phyloP scores from a whole-genome alignment of 2,888 invertebrate species.

The Nephrotoma appendiculata region DNA sequence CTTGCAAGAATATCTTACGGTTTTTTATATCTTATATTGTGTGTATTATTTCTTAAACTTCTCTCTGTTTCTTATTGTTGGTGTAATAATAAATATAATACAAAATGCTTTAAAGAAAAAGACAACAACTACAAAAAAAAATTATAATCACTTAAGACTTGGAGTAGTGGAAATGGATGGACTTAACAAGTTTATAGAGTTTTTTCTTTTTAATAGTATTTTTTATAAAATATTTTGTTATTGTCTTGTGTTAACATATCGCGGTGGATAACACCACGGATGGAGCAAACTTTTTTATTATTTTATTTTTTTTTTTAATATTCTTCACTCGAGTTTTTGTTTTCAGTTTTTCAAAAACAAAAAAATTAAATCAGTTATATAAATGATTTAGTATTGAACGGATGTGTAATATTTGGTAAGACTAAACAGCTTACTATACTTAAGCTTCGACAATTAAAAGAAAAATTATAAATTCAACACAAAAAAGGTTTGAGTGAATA shows the following conservation, averaged over 20 bases:
- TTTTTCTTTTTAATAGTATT: background rate
- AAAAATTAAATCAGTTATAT: conserved; percentile 1
- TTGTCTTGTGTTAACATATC: background rate
- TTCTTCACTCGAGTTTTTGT: background rate
- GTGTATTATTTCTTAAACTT: background rate
- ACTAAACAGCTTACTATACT: background rate
- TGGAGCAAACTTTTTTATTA: background rate
- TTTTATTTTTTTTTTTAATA: background rate
- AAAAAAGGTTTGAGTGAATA: background rate
- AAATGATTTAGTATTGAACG: conserved; percentile 4
- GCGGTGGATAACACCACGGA: conserved; percentile 1
- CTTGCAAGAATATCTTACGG: conserved; percentile 4
- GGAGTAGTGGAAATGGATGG: conserved; percentile 4
- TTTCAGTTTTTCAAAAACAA: background rate
- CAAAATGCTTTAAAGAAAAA: background rate
- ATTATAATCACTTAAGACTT: background rate
- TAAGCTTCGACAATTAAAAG: background rate
- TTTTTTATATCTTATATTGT: background rate
- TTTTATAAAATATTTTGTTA: background rate
- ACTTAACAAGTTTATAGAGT: conserved; percentile 1
- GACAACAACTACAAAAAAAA: background rate
- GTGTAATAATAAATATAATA: background rate
- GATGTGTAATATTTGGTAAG: background rate
- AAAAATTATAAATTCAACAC: background rate
- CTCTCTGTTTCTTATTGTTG: background rate